Evolutionary conservation across 2,797 vertebrate species (phyloP).

Genomic region (Hypotaenidia philippensis): DNA sequence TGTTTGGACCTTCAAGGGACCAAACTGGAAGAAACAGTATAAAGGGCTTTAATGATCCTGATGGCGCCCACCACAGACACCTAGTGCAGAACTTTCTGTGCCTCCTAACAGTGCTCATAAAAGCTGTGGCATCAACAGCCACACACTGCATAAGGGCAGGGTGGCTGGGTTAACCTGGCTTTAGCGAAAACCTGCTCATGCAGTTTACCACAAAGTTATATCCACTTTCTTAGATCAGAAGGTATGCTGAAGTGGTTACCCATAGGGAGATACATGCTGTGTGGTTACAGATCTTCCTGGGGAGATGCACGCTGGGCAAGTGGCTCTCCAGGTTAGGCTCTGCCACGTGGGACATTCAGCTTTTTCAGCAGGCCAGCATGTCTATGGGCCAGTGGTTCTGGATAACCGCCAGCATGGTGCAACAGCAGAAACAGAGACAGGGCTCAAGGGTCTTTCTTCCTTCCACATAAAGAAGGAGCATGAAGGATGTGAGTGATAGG

Average conservation of each 20-base stretch:
- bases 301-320: neutral
- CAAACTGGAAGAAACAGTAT: neutral
- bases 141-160: neutral
- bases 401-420: rapidly evolving
- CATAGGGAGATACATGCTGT: neutral
- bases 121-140: neutral
- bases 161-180: neutral
- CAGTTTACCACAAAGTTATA: neutral
- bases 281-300: neutral
- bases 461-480: neutral
- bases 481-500: neutral
- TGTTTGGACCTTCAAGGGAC: neutral
- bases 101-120: neutral
- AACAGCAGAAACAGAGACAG: neutral
- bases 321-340: neutral
- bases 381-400: rapidly evolving
- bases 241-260: neutral
- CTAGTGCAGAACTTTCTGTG: neutral
- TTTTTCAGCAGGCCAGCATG: neutral
- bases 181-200: neutral
- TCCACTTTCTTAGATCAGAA: neutral
- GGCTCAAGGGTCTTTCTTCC: neutral
- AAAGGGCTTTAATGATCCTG: neutral
- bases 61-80: rapidly evolving
- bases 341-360: neutral